Percentiles rank a stretch among this genome's conserved stretches.
Conservation (phyloP, 1,140 invertebrate genomes). For the Drosophila pandora region DNA sequence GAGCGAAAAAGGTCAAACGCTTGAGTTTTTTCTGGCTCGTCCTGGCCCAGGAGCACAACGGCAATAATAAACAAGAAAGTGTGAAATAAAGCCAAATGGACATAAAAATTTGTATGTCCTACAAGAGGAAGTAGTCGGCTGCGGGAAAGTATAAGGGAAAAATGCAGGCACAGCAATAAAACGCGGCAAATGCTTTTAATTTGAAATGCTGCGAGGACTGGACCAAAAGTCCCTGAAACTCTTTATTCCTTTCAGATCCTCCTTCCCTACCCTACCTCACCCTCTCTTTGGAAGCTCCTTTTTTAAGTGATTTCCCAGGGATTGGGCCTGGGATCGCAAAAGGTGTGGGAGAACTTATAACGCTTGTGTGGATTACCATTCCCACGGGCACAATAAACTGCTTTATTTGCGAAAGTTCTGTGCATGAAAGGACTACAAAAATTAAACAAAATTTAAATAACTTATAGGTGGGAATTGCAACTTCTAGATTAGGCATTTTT, state of each 20-base stretch:
- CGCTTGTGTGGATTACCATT: conserved; percentile 79
- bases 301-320: conserved; percentile 59
- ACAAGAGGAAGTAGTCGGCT: conserved; percentile 18
- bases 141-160: conserved; percentile 31
- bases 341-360: conserved; percentile 63
- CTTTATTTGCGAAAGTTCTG: conserved; percentile 77
- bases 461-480: background rate
- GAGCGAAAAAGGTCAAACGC: conserved; percentile 68
- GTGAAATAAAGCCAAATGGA: conserved; percentile 80
- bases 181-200: conserved; percentile 75
- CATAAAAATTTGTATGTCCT: conserved; percentile 75
- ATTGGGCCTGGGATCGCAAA: conserved; percentile 13
- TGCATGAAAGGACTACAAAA: conserved; percentile 31
- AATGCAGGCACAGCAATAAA: conserved; percentile 78
- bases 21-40: conserved; percentile 53
- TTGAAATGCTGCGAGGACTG: conserved; percentile 67
- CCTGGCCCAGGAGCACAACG: conserved; percentile 33
- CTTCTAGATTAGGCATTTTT: background rate
- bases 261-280: background rate
- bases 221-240: conserved; percentile 17
- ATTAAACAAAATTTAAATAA: conserved; percentile 33
- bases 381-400: conserved; percentile 74
- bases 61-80: conserved; percentile 82
- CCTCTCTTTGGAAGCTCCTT: background rate
- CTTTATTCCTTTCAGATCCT: conserved; percentile 4